Conservation (phyloP, 2,888 invertebrate species). For the Drosophila stalkeri region DNA sequence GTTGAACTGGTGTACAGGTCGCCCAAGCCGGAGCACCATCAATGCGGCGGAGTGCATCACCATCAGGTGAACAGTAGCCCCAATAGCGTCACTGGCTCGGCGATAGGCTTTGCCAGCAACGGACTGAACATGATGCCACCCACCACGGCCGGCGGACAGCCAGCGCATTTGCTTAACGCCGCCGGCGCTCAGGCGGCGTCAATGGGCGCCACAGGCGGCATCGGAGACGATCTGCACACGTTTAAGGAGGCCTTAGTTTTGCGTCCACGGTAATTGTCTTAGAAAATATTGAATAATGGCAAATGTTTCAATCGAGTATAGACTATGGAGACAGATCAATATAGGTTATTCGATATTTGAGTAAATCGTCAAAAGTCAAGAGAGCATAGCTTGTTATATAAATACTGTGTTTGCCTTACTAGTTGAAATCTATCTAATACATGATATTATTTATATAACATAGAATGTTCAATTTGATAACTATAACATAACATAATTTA, state of each 20-base stretch:
- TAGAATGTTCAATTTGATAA: too few relatives aligned
- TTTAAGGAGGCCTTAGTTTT: conserved; percentile 91
- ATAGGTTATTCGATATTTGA: not conserved
- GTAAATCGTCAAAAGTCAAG: not conserved
- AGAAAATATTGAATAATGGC: not conserved
- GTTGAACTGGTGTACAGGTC: conserved; percentile 65
- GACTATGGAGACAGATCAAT: not conserved
- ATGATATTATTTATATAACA: too few relatives aligned
- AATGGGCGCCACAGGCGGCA: conserved; percentile 38
- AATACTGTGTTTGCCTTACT: too few relatives aligned
- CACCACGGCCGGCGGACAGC: conserved; percentile 44
- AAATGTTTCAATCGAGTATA: not conserved
- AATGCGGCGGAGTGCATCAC: conserved; percentile 33
- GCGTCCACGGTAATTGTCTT: conserved; percentile 83
- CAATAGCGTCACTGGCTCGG: conserved; percentile 25
- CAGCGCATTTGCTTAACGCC: conserved; percentile 52
- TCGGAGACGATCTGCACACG: conserved; percentile 87
- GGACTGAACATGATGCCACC: conserved; percentile 50
- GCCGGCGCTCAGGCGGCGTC: conserved; percentile 30
- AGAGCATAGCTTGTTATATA: too few relatives aligned
- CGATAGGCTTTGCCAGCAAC: conserved; percentile 40
- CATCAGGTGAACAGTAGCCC: conserved; percentile 37
- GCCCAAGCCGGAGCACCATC: conserved; percentile 83
- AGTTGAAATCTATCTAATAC: too few relatives aligned
- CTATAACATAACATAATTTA: too few relatives aligned